Evolutionary conservation across 2,797 vertebrate genomes (phyloP).

Genomic region (Thamnophis elegans): DNA sequence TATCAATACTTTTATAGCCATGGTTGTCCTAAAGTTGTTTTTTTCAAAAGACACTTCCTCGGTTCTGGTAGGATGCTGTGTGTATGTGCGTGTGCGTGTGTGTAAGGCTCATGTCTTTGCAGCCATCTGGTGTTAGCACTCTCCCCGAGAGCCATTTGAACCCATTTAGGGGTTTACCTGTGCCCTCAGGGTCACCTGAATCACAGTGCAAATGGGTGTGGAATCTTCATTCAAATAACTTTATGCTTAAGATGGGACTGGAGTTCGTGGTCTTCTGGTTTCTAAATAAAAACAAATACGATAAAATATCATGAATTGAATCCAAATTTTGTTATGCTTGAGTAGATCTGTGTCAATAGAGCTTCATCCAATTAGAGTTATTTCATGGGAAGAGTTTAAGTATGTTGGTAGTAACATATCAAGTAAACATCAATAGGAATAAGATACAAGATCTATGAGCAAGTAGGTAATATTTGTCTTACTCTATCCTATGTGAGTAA

Average conservation of each 20-base stretch:
- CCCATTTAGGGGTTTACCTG: too few relatives aligned
- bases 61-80: too few relatives aligned
- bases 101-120: too few relatives aligned
- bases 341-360: neutral
- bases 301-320: neutral
- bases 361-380: neutral
- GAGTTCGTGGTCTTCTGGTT: neutral
- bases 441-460: neutral
- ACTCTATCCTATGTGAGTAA: neutral
- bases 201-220: too few relatives aligned
- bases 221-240: neutral
- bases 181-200: too few relatives aligned
- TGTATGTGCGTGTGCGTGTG: too few relatives aligned
- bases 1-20: neutral
- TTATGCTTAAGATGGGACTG: neutral
- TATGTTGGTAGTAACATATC: neutral
- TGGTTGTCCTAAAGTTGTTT: too few relatives aligned
- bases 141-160: too few relatives aligned
- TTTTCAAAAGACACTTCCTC: too few relatives aligned
- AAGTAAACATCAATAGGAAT: neutral
- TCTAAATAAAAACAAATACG: neutral
- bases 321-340: neutral
- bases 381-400: neutral
- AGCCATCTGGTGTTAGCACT: too few relatives aligned
- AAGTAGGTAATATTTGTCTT: neutral